Percentiles rank a stretch among this genome's conserved stretches.
Conservation (phyloP, 2,797 vertebrate genomes). For the Notoglanidium macrostoma region DNA sequence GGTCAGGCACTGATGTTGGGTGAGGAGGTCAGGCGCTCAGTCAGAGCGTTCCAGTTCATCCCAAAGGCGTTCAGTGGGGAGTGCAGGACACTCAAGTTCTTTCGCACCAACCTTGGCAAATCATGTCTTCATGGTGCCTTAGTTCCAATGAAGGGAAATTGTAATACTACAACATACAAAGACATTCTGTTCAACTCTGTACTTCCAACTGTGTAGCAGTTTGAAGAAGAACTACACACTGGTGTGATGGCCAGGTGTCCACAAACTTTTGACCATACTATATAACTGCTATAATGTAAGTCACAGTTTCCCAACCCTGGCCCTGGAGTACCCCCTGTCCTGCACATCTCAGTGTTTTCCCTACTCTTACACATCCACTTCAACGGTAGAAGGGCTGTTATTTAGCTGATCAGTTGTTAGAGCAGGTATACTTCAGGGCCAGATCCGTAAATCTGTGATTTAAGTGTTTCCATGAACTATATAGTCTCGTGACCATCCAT, state of each 20-base stretch:
- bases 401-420: neutral
- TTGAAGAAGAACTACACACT: neutral
- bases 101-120: no score
- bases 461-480: neutral
- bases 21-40: neutral
- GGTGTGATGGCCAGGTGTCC: neutral
- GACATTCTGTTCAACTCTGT: neutral
- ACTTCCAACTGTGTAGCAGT: neutral
- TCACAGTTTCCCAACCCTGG: neutral
- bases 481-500: neutral
- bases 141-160: no score
- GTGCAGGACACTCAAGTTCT: no score
- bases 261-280: neutral
- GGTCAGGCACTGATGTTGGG: neutral
- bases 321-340: neutral
- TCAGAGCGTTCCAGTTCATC: no score
- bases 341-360: neutral
- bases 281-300: neutral
- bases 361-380: neutral
- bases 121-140: no score
- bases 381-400: no score
- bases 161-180: no score
- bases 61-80: no score
- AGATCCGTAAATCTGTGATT: neutral
- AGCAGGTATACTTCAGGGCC: neutral